Evolutionary conservation across 2,888 invertebrate species (phyloP), one percentile per base, ranked within the genome.

Genomic region (Lepidocyrtinus sp.): DNA sequence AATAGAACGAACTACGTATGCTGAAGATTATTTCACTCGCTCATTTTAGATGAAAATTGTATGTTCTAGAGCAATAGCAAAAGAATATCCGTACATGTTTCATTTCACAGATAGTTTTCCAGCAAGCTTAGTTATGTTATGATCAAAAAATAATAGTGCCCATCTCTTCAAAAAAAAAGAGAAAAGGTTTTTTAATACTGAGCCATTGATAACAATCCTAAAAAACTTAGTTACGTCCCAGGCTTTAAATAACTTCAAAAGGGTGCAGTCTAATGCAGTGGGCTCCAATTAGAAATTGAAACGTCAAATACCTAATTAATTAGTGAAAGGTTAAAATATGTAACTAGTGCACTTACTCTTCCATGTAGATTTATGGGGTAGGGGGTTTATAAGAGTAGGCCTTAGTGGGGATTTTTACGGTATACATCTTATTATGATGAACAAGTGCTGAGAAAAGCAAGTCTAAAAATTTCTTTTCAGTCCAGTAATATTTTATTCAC

Each of bases 401-500:
- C n/a, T n/a, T n/a, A n/a, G 36, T 36, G 36, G 36, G 12, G 5
- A 36, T 12, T 36, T 9, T 36, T 12, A 36, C 36, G 12, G 36
- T 9, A 12, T 5, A 5, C 36, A 36, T 36, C 12, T n/a, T n/a
- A 5, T 36, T 36, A 9, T 36, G 36, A 36, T 36, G 36, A 36
- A 36, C 36, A 36, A 36, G 5, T 12, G 36, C 36, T 36, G 36
- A n/a, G 55, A 55, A 17, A 7, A 55, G 55, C 9, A 36, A 55
- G 55, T 55, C 9, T 55, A 3, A 9, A 55, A 55, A 55, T 9
- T 55, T 55, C 55, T 55, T 55, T 55, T 55, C 62, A 62, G 64
- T 21, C 22, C 22, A 64, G 64, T 64, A 64, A 64, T 64, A 64
- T 64, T 64, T 64, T 64, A 64, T 64, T 64, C 25, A 64, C 64